A percentile compares a stretch with the other conserved stretches of the same genome.
phyloP scores from a whole-genome alignment of 30 jellyfish, hydroid and myxozoan genomes.

The Chrysaora quinquecirrha region DNA sequence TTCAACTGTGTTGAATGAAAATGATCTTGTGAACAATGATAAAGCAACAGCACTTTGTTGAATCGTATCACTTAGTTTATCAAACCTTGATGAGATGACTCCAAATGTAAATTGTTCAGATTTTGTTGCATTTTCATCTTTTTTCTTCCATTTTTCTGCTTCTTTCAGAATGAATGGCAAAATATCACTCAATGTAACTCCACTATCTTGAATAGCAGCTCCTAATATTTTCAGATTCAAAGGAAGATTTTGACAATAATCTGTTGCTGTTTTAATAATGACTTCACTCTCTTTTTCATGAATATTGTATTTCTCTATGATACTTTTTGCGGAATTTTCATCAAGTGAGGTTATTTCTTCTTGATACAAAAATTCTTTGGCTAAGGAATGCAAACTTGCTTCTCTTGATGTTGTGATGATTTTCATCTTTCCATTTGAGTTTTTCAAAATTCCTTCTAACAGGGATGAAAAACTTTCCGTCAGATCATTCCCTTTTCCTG shows the following conservation, averaged over 20 bases:
- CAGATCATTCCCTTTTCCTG: slow-evolving; percentile 29
- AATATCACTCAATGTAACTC: slow-evolving; percentile 12
- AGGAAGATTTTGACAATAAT: slow-evolving; percentile 25
- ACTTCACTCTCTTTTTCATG: slow-evolving; percentile 1
- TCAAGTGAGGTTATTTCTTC: slow-evolving; percentile 24
- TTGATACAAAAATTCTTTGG: slow-evolving; percentile 26
- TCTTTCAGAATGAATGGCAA: neutral
- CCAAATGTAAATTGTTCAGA: slow-evolving; percentile 47
- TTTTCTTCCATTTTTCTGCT: slow-evolving; percentile 37
- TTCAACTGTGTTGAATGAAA: slow-evolving; percentile 19
- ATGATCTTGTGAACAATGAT: slow-evolving; percentile 42
- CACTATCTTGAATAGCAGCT: slow-evolving; percentile 45
- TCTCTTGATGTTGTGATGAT: slow-evolving; percentile 39
- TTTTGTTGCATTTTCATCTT: slow-evolving; percentile 1
- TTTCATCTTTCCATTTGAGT: slow-evolving; percentile 12
- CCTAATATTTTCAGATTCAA: slow-evolving; percentile 28
- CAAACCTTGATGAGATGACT: slow-evolving; percentile 31
- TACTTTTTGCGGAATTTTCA: slow-evolving; percentile 23
- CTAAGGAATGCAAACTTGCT: slow-evolving; percentile 19
- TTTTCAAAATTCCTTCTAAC: neutral
- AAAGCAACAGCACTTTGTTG: slow-evolving; percentile 50
- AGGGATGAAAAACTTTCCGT: slow-evolving; percentile 31
- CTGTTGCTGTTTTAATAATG: slow-evolving; percentile 6
- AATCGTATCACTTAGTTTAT: slow-evolving; percentile 37
- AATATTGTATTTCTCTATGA: slow-evolving; percentile 12